Evolutionary conservation across 1,140 invertebrate species (phyloP), one percentile per base, ranked within the genome.

Genomic region (Trichonephila clavata): DNA sequence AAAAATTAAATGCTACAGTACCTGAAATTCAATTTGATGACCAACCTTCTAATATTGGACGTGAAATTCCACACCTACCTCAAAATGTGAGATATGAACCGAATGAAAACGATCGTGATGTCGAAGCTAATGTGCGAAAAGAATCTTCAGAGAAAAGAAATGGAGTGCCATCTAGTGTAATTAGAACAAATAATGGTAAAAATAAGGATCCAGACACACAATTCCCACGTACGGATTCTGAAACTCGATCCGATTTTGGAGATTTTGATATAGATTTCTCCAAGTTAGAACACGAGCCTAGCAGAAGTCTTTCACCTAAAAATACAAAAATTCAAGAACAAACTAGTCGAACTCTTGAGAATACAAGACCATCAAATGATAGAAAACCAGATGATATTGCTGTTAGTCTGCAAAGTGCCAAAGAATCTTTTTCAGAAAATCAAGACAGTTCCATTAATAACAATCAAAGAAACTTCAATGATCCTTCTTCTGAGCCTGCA

Each of bases 11-110:
- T 50, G 50, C 77, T n/a, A 77, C 84, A n/a, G 27, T 93, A 77
- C 92, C 92, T 50, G 68, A 68, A 43, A 60, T 93, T 63, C 84
- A 87, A 32, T 93, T 93, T 63, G 92, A 93, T 50, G 92, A 93
- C 14, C 92, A 93, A 10, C 92, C 86, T 61, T 92, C 83, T 8
- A 80, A 39, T 92, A 61, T 27, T 65, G 84, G 65, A n/a, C 24
- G 32, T n/a, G 83, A 92, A 20, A 63, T 61, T 63, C 77, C 77
- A 57, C 61, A 32, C 27, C 65, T 80, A 60, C 89, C 89, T 61
- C 89, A 81, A 8, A 89, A 89, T 18, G 39, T 13, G 16, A 20
- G 89, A 90, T 81, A 59, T 60, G 89, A 81, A 18, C 39, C 68
- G 6, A 89, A 32, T 8, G 63, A 27, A 89, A 71, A 71, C 1